Evolutionary conservation across 2,888 invertebrate species (phyloP).

Genomic region (Tetragonisca angustula): DNA sequence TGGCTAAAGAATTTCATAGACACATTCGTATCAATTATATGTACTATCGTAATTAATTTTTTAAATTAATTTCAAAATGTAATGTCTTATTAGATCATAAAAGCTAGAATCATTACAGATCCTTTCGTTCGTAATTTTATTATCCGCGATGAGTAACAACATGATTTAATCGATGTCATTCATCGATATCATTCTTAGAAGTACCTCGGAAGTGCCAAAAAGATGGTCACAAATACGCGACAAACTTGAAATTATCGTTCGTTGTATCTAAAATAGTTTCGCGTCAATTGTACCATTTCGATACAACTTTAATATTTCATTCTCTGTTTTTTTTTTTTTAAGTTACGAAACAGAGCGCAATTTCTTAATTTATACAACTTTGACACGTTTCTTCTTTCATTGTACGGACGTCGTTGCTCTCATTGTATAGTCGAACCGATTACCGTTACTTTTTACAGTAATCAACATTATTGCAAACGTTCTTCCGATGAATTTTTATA

Average conservation of each 20-base stretch:
- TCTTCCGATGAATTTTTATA: not conserved
- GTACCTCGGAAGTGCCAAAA: no score
- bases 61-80: not conserved
- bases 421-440: not conserved
- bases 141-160: not conserved
- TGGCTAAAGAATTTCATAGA: not conserved
- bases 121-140: not conserved
- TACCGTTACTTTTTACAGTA: slow-evolving; percentile 21
- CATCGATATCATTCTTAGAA: not conserved
- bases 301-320: not conserved
- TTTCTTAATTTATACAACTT: slow-evolving; percentile 15
- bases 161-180: not conserved
- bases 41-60: not conserved
- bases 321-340: no score
- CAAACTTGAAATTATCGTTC: not conserved
- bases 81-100: not conserved
- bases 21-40: not conserved
- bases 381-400: slow-evolving; percentile 1
- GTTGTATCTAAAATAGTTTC: not conserved
- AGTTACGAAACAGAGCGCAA: not conserved
- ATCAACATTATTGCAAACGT: not conserved
- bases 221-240: not conserved
- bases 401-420: slow-evolving; percentile 4
- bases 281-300: not conserved
- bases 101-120: not conserved